Evolutionary conservation across 30 jellyfish, hydroid and myxozoan species (phyloP), one percentile per base, ranked within the genome.

Genomic region (Catostylus mosaicus): DNA sequence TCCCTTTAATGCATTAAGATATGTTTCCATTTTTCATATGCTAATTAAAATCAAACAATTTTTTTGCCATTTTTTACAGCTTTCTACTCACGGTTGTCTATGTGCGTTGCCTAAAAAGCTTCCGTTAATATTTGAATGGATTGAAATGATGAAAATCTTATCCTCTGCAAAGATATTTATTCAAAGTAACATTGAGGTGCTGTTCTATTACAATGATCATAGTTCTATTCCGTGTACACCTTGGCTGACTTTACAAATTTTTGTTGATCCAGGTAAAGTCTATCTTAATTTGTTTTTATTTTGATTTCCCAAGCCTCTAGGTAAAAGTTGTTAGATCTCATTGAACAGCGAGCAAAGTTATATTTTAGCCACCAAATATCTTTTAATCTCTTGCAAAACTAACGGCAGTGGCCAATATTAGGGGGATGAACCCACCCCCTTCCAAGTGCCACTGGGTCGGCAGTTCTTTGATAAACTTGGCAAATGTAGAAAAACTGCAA

Each of bases 61-160:
- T n/a, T 16, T 43, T 43, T 16, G 14, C 16, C 16, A 43, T 16
- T 6, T 43, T 73, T 45, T 73, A 1, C 14, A 76, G 87, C 87
- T 76, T 76, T 38, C 87, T 52, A 40, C n/a, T 8, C 74, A 33
- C 9, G 22, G 45, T 20, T 76, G 87, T n/a, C 56, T 76, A 19
- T 60, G 71, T 36, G 32, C 35, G n/a, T 23, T 76, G 29, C 68
- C 45, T 0, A 43, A 36, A 23, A 76, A 54, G 29, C 23, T 59
- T 27, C 87, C 87, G n/a, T 1, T 51, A 27, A 30, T 76, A 9
- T 35, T 76, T 29, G 50, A 60, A 34, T 76, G 87, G 87, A 76
- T 76, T 19, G 75, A 54, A 29, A 76, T 57, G 71, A 59, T 76
- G 87, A 36, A 35, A 30, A 67, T 32, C 10, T 23, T 76, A 1